Evolutionary conservation across 2,888 invertebrate species (phyloP), one percentile per base, ranked within the genome.

Genomic region (Cheilosia variabilis): DNA sequence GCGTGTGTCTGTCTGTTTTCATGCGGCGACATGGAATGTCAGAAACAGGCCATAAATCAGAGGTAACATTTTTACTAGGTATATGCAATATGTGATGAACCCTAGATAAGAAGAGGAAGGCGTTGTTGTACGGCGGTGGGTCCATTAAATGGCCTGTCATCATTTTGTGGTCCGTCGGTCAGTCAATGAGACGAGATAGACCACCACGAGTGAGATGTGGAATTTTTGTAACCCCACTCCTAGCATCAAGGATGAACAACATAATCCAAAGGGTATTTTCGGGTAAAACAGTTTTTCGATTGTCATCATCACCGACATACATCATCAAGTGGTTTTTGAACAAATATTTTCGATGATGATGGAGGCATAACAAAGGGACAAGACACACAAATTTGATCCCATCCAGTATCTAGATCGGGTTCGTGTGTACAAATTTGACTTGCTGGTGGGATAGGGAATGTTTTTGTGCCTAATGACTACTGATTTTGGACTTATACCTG

Each of bases 81-180:
- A 27, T 24, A 65, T 62, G 52, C 53, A 53, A 53, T 68, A 57
- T 55, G 76, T 69, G 86, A 86, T 86, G 76, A 57, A 72, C 72
- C 86, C 66, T 81, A 86, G 86, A 86, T 86, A 86, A 76, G 71
- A 58, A 82, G 2, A 81, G 72, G 71, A 58, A 24, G 60, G 24
- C 68, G n/a, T 34, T 31, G 37, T n/a, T 55, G 24, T 41, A 27
- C 60, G 53, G 58, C 68, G 62, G 76, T 86, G 43, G 81, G 62
- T 66, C 80, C 45, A 72, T 82, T 77, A 77, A 77, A 71, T 82
- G 45, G 63, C 22, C 77, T 77, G 84, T 86, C 84, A 86, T 86
- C 84, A 47, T 81, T 80, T 75, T 86, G 80, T 86, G 81, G 84
- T 86, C 62, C 9, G 57, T 69, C 50, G 24, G 60, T 53, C 27